Base-by-base conservation (phyloP, 2,888 invertebrate species). In the Pyralis farinalis region DNA sequence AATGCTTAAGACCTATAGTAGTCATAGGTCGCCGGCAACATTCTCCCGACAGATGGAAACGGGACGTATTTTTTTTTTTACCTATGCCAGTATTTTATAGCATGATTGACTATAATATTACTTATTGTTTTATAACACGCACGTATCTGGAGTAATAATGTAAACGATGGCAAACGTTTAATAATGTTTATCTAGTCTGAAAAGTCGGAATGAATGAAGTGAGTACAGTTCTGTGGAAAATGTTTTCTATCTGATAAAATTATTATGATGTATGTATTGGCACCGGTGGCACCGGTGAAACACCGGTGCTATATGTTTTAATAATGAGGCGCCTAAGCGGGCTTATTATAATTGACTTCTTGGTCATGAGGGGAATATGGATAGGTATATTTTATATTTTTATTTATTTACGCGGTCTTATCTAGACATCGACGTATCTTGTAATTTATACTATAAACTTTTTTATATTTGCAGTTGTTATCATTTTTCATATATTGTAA, bases 11-110 rank as follows among this genome's bases (percentile, higher is more conserved):
- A 71, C 72, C 68, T 71, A 70, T 63, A 53, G 55, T 66, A 62
- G 58, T 12, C 16, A 53, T 73, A 76, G 73, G 68, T 69, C 70
- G 68, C 62, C 69, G 67, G 55, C 64, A 58, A 58, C 63, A 57
- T 63, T 67, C 68, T 64, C 62, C 52, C 51, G 46, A 46, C 50
- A 52, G 53, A 50, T 51, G 51, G 47, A 52, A 49, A 55, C 55
- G 51, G 40, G 36, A 47, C 46, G 46, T 54, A 56, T 59, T 63
- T 65, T 72, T 65, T 72, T 16, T 74, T 71, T 74, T 75, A 74
- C 75, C 74, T 80, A 75, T 78, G 79, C 83, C 83, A 85, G 83
- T 83, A 84, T 84, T 85, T 80, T 51, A 51, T 51, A 53, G 49
- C 49, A 57, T 44, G 48, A 49, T 46, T 53, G 44, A 42, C 40